Base-by-base conservation (phyloP, 1,140 invertebrate species). In the Ctenoplectra terminalis region DNA sequence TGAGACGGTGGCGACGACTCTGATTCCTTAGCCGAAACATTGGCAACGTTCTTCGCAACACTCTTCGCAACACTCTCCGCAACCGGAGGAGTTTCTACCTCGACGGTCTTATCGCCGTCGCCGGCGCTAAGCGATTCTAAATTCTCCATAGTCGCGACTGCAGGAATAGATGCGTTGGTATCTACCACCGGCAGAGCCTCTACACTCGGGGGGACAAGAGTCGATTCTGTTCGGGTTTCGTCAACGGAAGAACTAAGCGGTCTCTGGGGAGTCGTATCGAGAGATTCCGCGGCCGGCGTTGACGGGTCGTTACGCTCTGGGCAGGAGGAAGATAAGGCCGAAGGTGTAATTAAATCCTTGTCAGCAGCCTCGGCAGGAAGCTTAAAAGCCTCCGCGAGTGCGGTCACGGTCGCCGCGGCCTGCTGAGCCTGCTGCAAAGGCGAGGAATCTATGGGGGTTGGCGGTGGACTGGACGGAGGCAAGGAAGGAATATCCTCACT, bases 391-490 rank as follows among this genome's bases (percentile, higher is more conserved):
- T 91, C 90, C 56, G 91, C 91, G 40, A 93, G 77, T 0, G 90
- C 91, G 48, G 76, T 89, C 46, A 92, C 91, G 71, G 85, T 91
- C 60, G 92, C 91, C 52, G 91, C 91, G n/a, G 84, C 90, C 83
- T 93, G 92, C 72, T 93, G 93, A 66, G 92, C 92, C 87, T 91
- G 91, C 88, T 93, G 92, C 87, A 93, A 88, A 64, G 93, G 93
- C 72, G 93, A 92, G 50, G 93, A 92, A 72, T 93, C 92, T 79
- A 94, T 93, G 37, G 93, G 93, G 48, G 93, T 93, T 74, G 93
- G 92, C 43, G 93, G 93, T 79, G 93, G 93, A 90, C 93, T 94
- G 82, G 92, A 93, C 73, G 93, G 92, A 74, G 90, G 84, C 75
- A 89, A 85, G 90, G 92, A 91, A 70, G 91, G 90, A 87, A 91